These are phyloP conservation scores for Ischnura elegans DNA, from an alignment of 2,888 invertebrate species.

Conservation along the genomic window DNA sequence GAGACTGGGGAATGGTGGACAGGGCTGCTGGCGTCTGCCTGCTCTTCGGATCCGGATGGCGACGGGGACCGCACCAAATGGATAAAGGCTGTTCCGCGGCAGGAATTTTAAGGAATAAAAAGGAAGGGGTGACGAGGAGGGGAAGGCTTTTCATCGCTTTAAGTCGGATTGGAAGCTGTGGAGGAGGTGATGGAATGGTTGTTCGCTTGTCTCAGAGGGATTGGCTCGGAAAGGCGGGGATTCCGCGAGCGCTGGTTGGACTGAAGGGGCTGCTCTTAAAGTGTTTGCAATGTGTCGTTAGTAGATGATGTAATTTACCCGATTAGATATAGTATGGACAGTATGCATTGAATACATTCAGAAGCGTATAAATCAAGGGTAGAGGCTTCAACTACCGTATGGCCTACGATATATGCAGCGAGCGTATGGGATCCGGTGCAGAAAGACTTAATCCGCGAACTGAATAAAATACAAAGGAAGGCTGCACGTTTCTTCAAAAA, in stretches of 20 bases:
- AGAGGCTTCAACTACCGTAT: no score
- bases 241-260: not conserved
- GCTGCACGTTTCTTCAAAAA: no score
- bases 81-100: slow-evolving; percentile 2
- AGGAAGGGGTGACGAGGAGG: not conserved
- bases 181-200: not conserved
- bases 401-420: no score
- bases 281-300: no score
- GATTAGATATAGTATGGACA: no score
- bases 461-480: no score
- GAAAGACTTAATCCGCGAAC: no score
- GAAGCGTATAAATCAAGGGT: no score
- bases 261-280: no score
- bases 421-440: no score
- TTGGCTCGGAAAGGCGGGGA: not conserved
- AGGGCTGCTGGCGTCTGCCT: not conserved
- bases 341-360: no score
- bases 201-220: not conserved
- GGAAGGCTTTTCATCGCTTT: not conserved
- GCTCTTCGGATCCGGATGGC: not conserved
- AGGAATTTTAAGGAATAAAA: not conserved
- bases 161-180: not conserved
- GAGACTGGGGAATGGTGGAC: not conserved
- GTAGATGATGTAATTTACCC: no score
- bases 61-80: not conserved